Evolutionary conservation across 2,888 invertebrate species (phyloP), one percentile per base, ranked within the genome.

Genomic region (Yponomeuta sedellus): DNA sequence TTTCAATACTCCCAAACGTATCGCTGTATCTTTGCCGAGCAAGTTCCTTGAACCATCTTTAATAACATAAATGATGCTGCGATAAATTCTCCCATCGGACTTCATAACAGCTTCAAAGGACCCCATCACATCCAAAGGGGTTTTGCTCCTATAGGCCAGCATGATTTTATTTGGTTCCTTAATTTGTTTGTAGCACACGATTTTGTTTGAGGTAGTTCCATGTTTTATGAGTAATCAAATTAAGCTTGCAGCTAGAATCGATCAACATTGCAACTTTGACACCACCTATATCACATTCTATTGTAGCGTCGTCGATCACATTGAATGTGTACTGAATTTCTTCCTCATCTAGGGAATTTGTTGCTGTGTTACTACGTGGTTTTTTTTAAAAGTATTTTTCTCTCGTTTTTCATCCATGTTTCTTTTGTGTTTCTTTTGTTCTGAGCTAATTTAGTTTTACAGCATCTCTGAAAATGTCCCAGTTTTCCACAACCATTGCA

Each of bases 231-330:
- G 71, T 65, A 0, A 73, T 68, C 39, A 73, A 59, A 65, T 73
- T 72, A 2, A 40, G 12, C 58, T 68, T 71, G 39, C 71, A 70
- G 1, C 72, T 71, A 10, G 73, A 73, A 28, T 71, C 72, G n/a
- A 72, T 70, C 2, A 73, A 39, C 71, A 73, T 69, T 1, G 71
- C 40, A 16, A 72, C 57, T 59, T 73, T 72, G 28, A 73, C 71
- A 44, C 69, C 69, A 20, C 71, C 73, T 10, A 72, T 64, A 67
- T 68, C 52, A 71, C 70, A 67, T 72, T 73, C 22, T 25, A 71
- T 61, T 67, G 57, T 67, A 8, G 66, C 67, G 52, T 73, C 71
- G 44, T 69, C 67, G n/a, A 69, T 58, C 0, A 70, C n/a, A 44
- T 69, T 68, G 59, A 70, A 70, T 56, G 69, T 52, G 25, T 70